phyloP scores from a whole-genome alignment of 1,140 invertebrate species.

The Drosophila orosa region DNA sequence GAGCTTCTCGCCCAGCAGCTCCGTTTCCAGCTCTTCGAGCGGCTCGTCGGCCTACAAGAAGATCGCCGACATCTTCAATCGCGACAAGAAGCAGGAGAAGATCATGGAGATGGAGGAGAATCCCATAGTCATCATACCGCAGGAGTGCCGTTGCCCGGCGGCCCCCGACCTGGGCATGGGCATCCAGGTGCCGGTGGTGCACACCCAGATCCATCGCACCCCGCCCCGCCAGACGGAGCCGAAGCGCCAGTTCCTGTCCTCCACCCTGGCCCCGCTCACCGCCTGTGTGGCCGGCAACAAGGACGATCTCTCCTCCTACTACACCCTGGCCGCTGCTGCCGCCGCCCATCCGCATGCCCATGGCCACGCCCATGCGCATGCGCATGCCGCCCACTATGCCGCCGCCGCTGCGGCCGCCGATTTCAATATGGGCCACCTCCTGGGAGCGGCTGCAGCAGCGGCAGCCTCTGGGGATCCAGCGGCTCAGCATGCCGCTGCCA shows the following conservation, averaged over 20 bases:
- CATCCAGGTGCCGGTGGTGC: slow-evolving; percentile 82
- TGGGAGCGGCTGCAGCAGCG: slow-evolving; percentile 83
- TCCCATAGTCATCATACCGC: slow-evolving; percentile 83
- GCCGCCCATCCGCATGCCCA: slow-evolving; percentile 82
- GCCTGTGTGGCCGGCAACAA: slow-evolving; percentile 89
- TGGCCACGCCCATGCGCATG: slow-evolving; percentile 49
- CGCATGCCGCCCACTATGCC: slow-evolving; percentile 85
- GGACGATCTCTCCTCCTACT: slow-evolving; percentile 89
- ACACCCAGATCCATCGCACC: slow-evolving; percentile 80
- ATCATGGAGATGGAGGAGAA: slow-evolving; percentile 84
- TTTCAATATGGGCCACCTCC: slow-evolving; percentile 89
- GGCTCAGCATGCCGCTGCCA: slow-evolving; percentile 57
- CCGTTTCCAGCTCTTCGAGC: slow-evolving; percentile 85
- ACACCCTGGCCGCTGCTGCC: slow-evolving; percentile 86
- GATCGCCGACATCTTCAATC: slow-evolving; percentile 88
- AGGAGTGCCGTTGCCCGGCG: slow-evolving; percentile 83
- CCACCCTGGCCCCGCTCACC: slow-evolving; percentile 89
- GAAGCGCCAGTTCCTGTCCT: slow-evolving; percentile 90
- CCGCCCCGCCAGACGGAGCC: slow-evolving; percentile 84
- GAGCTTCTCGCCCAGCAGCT: slow-evolving; percentile 86
- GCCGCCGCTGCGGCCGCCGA: slow-evolving; percentile 84
- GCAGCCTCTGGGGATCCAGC: slow-evolving; percentile 38
- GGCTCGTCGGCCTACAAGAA: slow-evolving; percentile 88
- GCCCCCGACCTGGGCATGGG: slow-evolving; percentile 87
- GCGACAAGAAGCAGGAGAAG: slow-evolving; percentile 85